Percentiles rank a stretch among this genome's conserved stretches.
phyloP scores from a whole-genome alignment of 2,797 vertebrate genomes.

The Phrynocephalus forsythii region DNA sequence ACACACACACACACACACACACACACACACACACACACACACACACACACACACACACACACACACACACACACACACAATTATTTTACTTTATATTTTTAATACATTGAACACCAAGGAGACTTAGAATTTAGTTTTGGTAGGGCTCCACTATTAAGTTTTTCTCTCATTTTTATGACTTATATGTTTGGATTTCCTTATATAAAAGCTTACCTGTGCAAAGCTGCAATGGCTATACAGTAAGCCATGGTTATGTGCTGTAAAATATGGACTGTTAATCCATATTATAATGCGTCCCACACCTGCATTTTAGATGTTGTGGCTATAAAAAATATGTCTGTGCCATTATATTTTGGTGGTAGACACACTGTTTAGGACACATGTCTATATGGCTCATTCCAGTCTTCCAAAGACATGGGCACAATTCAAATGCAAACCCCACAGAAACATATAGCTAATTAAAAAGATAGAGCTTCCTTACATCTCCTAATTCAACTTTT shows the following conservation, averaged over 20 bases:
- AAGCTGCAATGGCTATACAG: background rate
- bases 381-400: background rate
- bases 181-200: background rate
- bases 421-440: constrained; percentile 36
- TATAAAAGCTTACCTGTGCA: too few species aligned
- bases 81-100: too few species aligned
- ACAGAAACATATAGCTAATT: background rate
- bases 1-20: too few species aligned
- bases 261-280: background rate
- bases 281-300: background rate
- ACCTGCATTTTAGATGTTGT: background rate
- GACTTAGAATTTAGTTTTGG: background rate
- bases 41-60: too few species aligned
- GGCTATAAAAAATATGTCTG: background rate
- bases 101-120: too few species aligned
- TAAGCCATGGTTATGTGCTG: background rate
- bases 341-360: background rate
- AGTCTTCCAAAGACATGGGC: constrained; percentile 18
- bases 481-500: background rate
- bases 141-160: background rate
- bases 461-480: constrained; percentile 8
- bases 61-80: too few species aligned
- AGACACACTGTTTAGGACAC: background rate
- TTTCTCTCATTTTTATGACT: background rate
- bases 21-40: too few species aligned